Percentiles rank a stretch among this genome's conserved stretches.
phyloP scores from a whole-genome alignment of 2,888 invertebrate genomes.

The Pherbina coryleti region DNA sequence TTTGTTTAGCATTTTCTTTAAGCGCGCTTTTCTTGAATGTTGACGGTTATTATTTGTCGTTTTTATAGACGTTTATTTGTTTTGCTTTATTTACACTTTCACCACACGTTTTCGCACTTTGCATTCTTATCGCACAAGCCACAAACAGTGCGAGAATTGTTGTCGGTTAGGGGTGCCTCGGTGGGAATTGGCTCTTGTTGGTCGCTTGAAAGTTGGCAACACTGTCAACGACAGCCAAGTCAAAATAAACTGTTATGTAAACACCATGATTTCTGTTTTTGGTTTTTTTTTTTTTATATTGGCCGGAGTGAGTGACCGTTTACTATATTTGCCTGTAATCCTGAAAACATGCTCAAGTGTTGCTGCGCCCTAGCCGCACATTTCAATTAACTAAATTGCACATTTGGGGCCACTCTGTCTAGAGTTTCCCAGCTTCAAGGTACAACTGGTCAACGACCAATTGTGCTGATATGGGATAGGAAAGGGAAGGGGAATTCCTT shows the following conservation, averaged over 20 bases:
- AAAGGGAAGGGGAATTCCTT: background rate
- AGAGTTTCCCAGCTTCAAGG: slow-evolving; percentile 50
- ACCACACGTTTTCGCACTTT: slow-evolving; percentile 33
- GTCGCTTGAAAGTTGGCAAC: background rate
- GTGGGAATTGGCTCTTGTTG: background rate
- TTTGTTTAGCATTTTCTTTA: slow-evolving; percentile 37
- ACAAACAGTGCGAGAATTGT: background rate
- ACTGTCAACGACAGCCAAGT: background rate
- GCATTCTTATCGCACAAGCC: slow-evolving; percentile 11
- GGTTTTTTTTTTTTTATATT: too few relatives aligned
- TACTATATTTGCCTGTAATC: slow-evolving; percentile 13
- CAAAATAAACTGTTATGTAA: slow-evolving; percentile 8
- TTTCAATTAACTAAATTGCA: slow-evolving; percentile 67
- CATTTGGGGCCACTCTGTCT: slow-evolving; percentile 62
- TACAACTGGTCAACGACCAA: background rate
- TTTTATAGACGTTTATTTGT: slow-evolving; percentile 21
- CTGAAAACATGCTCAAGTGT: slow-evolving; percentile 20
- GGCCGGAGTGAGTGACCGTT: background rate
- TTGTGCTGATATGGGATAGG: background rate
- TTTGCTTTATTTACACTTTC: slow-evolving; percentile 33
- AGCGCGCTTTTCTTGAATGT: background rate
- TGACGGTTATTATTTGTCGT: slow-evolving; percentile 25
- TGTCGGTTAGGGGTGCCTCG: too few relatives aligned
- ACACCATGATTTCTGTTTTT: background rate
- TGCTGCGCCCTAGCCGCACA: slow-evolving; percentile 33